Base-by-base conservation (phyloP, 2,797 vertebrate species). In the Scomberomorus guttatus region DNA sequence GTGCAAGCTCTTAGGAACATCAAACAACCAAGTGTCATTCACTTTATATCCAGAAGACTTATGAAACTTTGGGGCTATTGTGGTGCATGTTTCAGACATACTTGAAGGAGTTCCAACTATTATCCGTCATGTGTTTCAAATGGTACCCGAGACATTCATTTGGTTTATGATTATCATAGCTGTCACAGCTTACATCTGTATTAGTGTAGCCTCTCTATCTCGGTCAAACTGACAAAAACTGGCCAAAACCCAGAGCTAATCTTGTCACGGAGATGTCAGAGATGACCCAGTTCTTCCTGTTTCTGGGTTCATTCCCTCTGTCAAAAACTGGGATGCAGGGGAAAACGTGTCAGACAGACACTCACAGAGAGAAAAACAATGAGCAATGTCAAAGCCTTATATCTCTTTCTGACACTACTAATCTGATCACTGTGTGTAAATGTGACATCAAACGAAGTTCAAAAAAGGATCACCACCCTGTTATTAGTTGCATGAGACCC, bases 201-300 rank as follows among this genome's bases (percentile, higher is more conserved):
- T 77, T 37, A 58, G 44, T 71, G 74, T 67, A 32, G 42, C 44
- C 65, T 64, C 71, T 65, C 22, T 62, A 63, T 79, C 44, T 77
- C 54, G 42, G 77, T 78, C 77, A 79, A 82, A 79, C 59, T 65
- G 62, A 65, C 76, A 78, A 69, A 59, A 76, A 44, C 29, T 44
- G 55, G 52, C 61, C 20, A 79, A 13, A 83, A 75, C 29, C 74
- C 59, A 64, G 81, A 86, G 73, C 82, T 92, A 86, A 89, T 90
- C 74, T 82, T 82, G 82, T 88, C 80, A 83, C 61, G 10, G 52
- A 77, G 81, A 88, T 84, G 83, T 90, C 80, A 83, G 68, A 80
- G 84, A 87, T 90, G 82, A 88, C 90, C 86, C 52, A 75, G 37
- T 74, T 74, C 60, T 65, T 57, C 54, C 25, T 13, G n/a, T 44